Base-by-base conservation (phyloP, 1,140 invertebrate genomes). In the Ceratitis capitata region DNA sequence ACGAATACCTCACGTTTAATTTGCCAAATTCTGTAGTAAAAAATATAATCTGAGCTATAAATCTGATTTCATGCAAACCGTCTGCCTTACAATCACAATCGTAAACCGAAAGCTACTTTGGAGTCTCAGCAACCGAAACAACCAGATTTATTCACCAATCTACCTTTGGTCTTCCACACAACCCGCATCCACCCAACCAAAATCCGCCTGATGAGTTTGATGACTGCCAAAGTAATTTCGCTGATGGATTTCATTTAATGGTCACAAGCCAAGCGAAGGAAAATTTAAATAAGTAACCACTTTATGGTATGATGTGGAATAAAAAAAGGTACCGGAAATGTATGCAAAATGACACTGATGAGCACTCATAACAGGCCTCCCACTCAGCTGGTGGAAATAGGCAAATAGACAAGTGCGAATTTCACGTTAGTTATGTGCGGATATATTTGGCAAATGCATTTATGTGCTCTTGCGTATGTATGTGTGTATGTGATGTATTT, bases 171-270 rank as follows among this genome's bases (percentile, higher is more conserved):
- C n/a, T n/a, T n/a, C n/a, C n/a, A n/a, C n/a, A n/a, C 51, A 56
- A 23, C 51, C n/a, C 6, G 5, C 19, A 5, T 23, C 51, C 1
- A n/a, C n/a, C 9, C n/a, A 56, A 5, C 23, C 23, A 2, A 56
- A n/a, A n/a, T 5, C 4, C 14, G 32, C 4, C 69, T 26, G 69
- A 78, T 78, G 69, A 78, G 69, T 78, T 78, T 78, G 69, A 78
- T 78, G 69, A 78, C 45, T 78, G 42, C 69, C 69, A 78, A 78
- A 78, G 69, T 39, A 78, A 78, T 78, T 78, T 78, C 69, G 69
- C 45, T 78, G 69, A 78, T 78, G 69, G 69, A 78, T 47, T 78
- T 78, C 69, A 78, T 78, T 78, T 78, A 78, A 78, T 78, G 69
- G 69, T 26, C 69, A 78, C 39, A 78, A 78, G 51, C n/a, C n/a